Conservation (phyloP, 1,140 invertebrate species). For the Rhysida immarginata region DNA sequence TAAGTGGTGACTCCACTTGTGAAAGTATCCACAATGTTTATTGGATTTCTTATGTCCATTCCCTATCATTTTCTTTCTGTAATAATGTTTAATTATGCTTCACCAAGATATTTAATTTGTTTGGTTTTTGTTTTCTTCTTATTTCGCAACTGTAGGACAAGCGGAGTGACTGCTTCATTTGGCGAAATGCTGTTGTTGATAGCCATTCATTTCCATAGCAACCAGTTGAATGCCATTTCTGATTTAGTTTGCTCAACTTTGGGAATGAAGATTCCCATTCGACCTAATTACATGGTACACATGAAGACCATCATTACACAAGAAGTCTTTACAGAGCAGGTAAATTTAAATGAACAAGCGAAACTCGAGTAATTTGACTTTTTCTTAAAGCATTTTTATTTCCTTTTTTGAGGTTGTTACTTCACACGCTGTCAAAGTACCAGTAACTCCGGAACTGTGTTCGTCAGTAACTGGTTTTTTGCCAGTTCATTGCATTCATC, state of each 20-base stretch:
- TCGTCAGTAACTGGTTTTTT: constrained; percentile 80
- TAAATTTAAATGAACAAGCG: constrained; percentile 21
- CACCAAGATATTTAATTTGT: no score
- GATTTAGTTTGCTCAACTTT: constrained; percentile 85
- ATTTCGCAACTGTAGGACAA: no score
- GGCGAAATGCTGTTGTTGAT: constrained; percentile 93
- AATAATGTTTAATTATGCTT: no score
- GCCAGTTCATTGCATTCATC: constrained; percentile 94
- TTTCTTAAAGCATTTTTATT: neutral
- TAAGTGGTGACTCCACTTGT: no score
- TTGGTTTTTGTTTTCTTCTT: no score
- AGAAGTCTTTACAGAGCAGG: constrained; percentile 93
- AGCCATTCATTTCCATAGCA: constrained; percentile 93
- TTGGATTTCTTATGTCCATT: no score
- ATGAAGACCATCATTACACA: constrained; percentile 93
- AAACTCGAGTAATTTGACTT: neutral
- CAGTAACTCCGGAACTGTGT: constrained; percentile 77
- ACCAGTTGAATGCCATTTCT: constrained; percentile 76
- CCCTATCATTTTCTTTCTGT: no score
- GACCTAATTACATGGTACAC: constrained; percentile 73
- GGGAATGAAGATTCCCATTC: constrained; percentile 85
- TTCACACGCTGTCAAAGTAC: constrained; percentile 85
- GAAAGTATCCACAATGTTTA: no score
- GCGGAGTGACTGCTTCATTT: constrained; percentile 39
- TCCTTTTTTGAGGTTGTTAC: constrained; percentile 58